Conservation (phyloP, 2,888 invertebrate genomes). For the Suillia variegata region DNA sequence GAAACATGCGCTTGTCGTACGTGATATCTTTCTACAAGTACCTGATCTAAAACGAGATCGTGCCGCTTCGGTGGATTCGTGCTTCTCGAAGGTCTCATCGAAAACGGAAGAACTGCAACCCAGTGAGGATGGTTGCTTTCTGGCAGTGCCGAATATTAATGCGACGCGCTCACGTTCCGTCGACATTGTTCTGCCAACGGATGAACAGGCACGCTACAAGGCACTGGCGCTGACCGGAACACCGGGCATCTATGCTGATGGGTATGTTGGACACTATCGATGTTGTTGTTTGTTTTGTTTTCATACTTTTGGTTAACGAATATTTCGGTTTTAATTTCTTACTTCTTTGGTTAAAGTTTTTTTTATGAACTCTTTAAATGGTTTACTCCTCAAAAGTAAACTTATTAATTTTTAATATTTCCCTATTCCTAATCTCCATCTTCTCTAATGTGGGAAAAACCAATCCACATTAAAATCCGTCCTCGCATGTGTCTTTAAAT, state of each 20-base stretch:
- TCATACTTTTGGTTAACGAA: neutral
- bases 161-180: constrained; percentile 80
- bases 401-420: too few relatives aligned
- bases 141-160: constrained; percentile 74
- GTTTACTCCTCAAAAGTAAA: too few relatives aligned
- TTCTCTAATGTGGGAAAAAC: too few relatives aligned
- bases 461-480: too few relatives aligned
- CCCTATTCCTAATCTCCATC: too few relatives aligned
- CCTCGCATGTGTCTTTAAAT: too few relatives aligned
- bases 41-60: constrained; percentile 84
- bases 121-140: constrained; percentile 65
- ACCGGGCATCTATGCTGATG: constrained; percentile 43
- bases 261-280: constrained; percentile 50
- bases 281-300: constrained; percentile 12
- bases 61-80: constrained; percentile 86
- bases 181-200: constrained; percentile 85
- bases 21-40: constrained; percentile 78
- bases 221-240: constrained; percentile 75
- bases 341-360: too few relatives aligned
- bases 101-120: constrained; percentile 71
- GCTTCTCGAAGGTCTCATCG: constrained; percentile 79
- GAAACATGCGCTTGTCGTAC: constrained; percentile 62
- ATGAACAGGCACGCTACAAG: constrained; percentile 83
- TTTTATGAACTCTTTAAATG: too few relatives aligned
- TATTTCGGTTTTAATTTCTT: too few relatives aligned